Conservation (phyloP, 2,888 invertebrate species). For the Heliconius sara region DNA sequence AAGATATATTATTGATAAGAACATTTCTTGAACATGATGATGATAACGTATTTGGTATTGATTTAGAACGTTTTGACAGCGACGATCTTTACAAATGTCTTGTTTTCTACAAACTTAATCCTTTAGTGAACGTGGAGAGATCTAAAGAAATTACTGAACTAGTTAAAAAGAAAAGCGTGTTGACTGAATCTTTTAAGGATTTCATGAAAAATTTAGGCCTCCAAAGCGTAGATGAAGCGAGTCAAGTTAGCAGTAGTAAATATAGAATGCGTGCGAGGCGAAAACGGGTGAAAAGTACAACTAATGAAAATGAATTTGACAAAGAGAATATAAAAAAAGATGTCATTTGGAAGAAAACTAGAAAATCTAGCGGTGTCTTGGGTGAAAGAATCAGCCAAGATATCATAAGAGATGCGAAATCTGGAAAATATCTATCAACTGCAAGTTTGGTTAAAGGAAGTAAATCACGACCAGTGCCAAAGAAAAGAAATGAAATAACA, state of each 20-base stretch:
- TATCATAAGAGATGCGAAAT: neutral
- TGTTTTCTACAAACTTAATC: constrained; percentile 63
- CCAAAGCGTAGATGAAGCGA: constrained; percentile 47
- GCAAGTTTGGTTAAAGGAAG: constrained; percentile 4
- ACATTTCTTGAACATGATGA: constrained; percentile 50
- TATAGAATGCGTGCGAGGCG: constrained; percentile 30
- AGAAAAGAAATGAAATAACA: neutral
- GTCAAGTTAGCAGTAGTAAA: constrained; percentile 30
- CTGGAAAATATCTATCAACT: neutral
- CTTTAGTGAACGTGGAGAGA: constrained; percentile 58
- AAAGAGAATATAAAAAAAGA: constrained; percentile 29
- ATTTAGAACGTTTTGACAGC: constrained; percentile 55
- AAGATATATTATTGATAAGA: constrained; percentile 55
- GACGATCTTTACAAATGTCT: constrained; percentile 55
- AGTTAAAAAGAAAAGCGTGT: constrained; percentile 24
- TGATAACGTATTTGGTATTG: constrained; percentile 50
- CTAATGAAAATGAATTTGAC: constrained; percentile 6
- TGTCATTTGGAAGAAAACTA: neutral
- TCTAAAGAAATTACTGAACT: constrained; percentile 50
- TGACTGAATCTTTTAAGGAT: constrained; percentile 47
- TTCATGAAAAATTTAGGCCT: constrained; percentile 60
- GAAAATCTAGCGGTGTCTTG: neutral
- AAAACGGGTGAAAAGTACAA: neutral
- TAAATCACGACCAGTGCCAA: neutral
- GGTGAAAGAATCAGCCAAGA: neutral